These are phyloP conservation scores for Harpalus rubripes DNA, from an alignment of 2,888 invertebrate species.

Conservation along the genomic window DNA sequence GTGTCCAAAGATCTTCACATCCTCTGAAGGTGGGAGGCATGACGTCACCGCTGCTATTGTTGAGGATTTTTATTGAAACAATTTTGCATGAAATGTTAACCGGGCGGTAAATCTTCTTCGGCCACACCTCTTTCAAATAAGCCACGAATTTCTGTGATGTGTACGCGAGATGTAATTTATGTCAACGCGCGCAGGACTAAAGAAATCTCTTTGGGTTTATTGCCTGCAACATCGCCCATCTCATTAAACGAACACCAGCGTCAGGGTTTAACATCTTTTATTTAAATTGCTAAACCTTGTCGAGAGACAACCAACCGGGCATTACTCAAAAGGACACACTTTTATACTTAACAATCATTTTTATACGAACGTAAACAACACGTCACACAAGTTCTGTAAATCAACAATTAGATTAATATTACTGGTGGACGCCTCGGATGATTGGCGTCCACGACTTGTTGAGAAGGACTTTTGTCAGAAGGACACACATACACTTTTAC, in stretches of 20 bases:
- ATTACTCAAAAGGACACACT: too few relatives aligned
- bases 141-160: slow-evolving; percentile 28
- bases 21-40: slow-evolving; percentile 8
- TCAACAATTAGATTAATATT: too few relatives aligned
- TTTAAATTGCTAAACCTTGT: slow-evolving; percentile 4
- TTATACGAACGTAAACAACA: too few relatives aligned
- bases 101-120: slow-evolving; percentile 33
- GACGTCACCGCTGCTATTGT: background rate
- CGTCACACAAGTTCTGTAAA: too few relatives aligned
- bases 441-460: too few relatives aligned
- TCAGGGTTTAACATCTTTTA: slow-evolving; percentile 11
- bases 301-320: too few relatives aligned
- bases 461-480: too few relatives aligned
- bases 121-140: slow-evolving; percentile 41
- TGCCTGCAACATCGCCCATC: background rate
- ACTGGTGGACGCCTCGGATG: too few relatives aligned
- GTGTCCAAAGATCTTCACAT: slow-evolving; percentile 4
- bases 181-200: background rate
- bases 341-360: too few relatives aligned
- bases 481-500: too few relatives aligned
- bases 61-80: slow-evolving; percentile 35
- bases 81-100: slow-evolving; percentile 38
- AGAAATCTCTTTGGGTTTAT: background rate
- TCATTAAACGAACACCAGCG: slow-evolving; percentile 13
- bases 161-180: slow-evolving; percentile 18